A percentile compares a stretch with the other conserved stretches of the same genome.
Evolutionary conservation across 2,888 invertebrate genomes (phyloP).

Genomic region (Torymus auratus): DNA sequence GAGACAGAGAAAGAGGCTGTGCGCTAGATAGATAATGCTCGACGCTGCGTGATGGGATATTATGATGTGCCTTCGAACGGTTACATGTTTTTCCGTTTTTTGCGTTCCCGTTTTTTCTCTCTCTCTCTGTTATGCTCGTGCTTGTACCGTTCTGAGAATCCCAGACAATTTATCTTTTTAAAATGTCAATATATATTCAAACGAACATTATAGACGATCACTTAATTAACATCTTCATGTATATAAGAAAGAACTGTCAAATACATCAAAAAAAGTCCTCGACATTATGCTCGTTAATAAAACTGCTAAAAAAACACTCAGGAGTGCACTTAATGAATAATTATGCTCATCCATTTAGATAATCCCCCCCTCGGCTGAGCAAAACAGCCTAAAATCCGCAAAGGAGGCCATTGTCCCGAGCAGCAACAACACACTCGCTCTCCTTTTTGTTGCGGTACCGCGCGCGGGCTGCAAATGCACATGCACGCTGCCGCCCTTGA

Average conservation of each 20-base stretch:
- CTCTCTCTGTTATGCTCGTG: too few relatives aligned
- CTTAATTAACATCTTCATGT: too few relatives aligned
- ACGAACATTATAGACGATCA: too few relatives aligned
- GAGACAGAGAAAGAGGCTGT: slow-evolving; percentile 10
- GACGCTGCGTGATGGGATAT: slow-evolving; percentile 14
- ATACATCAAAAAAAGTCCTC: too few relatives aligned
- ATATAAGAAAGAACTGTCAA: too few relatives aligned
- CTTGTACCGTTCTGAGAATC: too few relatives aligned
- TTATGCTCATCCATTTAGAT: background rate
- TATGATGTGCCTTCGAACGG: background rate
- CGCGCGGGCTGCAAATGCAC: slow-evolving; percentile 56
- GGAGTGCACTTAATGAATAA: background rate
- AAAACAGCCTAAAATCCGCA: background rate
- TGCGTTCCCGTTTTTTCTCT: too few relatives aligned
- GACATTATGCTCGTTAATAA: too few relatives aligned
- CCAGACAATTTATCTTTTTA: too few relatives aligned
- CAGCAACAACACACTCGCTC: slow-evolving; percentile 46
- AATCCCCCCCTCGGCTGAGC: background rate
- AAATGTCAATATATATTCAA: too few relatives aligned
- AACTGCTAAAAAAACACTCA: background rate
- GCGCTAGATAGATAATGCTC: slow-evolving; percentile 24
- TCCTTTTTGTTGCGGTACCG: slow-evolving; percentile 49
- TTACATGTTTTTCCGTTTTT: background rate
- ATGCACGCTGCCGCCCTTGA: slow-evolving; percentile 62
- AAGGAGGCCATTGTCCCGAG: slow-evolving; percentile 29